Base-by-base conservation (phyloP, 2,113 vertebrate genomes). In the Alethe castanea region DNA sequence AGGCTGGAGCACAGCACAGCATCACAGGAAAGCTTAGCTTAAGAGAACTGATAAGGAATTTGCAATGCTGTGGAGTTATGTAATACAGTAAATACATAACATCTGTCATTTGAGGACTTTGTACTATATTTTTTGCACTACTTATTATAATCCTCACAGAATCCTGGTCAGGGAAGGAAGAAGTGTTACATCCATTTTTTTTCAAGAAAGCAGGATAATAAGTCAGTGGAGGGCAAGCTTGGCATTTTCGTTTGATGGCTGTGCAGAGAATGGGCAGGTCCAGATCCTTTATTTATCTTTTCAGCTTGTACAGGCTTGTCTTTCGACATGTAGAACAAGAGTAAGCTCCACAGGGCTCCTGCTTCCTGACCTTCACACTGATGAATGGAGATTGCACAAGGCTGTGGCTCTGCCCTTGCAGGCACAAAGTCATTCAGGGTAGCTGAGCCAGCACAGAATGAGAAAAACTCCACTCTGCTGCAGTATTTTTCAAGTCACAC, bases 351-450 rank as follows among this genome's bases (percentile, higher is more conserved):
- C 50, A 76, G 91, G 94, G 70, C 78, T 94, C 69, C 91, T 90
- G 88, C 76, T 87, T 96, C 93, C 94, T 87, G 93, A 92, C 84
- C 95, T 94, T 94, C 89, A 66, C 47, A 14, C 78, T 94, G 88
- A 78, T 96, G 92, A 95, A 92, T 93, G 92, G 86, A 94, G 88
- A 86, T 93, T 94, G 83, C 92, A 70, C 89, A 92, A 92, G 83
- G 47, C 89, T 57, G 48, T 40, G 81, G 40, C 53, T 95, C 47
- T 94, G 86, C 69, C 83, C 92, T 95, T 87, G 86, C 64, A 57
- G 90, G 91, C 94, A 91, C 71, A 78, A 93, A 93, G 80, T 88
- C 83, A 92, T 83, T 86, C 82, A 88, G 86, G n/a, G 61, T 40
- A 88, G 88, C 92, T 96, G 91, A 96, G 83, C 73, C 91, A 94